Evolutionary conservation across 1,140 invertebrate genomes (phyloP).

Genomic region (Hyposmocoma kahamanoa): DNA sequence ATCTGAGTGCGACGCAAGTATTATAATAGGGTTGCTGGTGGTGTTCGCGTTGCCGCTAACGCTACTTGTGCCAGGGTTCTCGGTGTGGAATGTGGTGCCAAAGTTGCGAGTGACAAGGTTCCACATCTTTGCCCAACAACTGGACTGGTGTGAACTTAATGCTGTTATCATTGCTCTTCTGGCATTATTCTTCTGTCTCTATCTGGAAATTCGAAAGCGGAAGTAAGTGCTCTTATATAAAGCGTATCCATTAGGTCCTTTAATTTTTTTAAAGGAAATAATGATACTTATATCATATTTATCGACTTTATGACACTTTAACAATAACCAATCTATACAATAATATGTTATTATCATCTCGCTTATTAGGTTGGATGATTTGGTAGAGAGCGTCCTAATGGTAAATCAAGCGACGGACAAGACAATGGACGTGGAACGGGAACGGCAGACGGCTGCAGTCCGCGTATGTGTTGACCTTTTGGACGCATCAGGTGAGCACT

Average conservation of each 20-base stretch:
- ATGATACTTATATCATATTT: too few species aligned
- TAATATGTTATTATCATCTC: too few species aligned
- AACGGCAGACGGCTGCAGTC: constrained; percentile 37
- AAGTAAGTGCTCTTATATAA: too few species aligned
- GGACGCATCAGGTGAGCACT: constrained; percentile 48
- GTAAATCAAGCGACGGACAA: constrained; percentile 42
- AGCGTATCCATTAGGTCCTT: too few species aligned
- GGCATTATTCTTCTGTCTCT: constrained; percentile 44
- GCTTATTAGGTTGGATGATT: constrained; percentile 54
- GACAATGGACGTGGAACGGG: constrained; percentile 37
- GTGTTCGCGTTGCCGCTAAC: constrained; percentile 52
- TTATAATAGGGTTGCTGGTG: constrained; percentile 27
- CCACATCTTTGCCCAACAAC: constrained; percentile 34
- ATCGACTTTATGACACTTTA: too few species aligned
- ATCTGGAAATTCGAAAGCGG: constrained; percentile 51
- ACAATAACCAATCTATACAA: too few species aligned
- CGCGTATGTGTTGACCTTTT: constrained; percentile 40
- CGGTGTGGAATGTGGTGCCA: constrained; percentile 46
- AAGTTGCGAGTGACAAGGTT: constrained; percentile 45
- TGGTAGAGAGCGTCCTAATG: constrained; percentile 43
- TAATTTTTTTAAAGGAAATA: too few species aligned
- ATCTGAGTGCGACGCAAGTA: constrained; percentile 33
- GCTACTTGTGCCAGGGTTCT: constrained; percentile 45
- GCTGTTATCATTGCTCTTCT: constrained; percentile 25
- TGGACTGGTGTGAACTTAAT: constrained; percentile 48